These are phyloP conservation scores for Macrochelys suwanniensis DNA, from an alignment of 2,797 vertebrate species.

Conservation along the genomic window DNA sequence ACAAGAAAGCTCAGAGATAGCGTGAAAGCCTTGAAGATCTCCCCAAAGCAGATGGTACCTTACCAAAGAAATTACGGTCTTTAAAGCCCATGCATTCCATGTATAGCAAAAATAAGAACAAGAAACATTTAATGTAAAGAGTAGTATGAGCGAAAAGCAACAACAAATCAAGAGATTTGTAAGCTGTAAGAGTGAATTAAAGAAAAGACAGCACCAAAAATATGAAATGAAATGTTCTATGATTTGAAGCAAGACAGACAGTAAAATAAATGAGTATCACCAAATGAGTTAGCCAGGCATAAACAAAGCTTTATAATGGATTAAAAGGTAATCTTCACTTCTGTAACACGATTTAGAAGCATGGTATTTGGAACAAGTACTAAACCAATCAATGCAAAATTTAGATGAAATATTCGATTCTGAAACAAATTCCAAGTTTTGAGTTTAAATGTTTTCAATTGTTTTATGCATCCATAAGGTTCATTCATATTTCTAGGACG, in stretches of 20 bases:
- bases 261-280: neutral
- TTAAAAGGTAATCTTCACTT: neutral
- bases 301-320: neutral
- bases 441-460: neutral
- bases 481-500: neutral
- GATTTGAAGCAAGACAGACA: slow-evolving; percentile 62
- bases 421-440: neutral
- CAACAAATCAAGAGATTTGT: slow-evolving; percentile 66
- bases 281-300: neutral
- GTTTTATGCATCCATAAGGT: neutral
- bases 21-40: slow-evolving; percentile 64
- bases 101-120: slow-evolving; percentile 86
- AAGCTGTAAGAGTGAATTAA: slow-evolving; percentile 61
- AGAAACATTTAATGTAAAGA: slow-evolving; percentile 82
- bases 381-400: neutral
- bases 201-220: slow-evolving; percentile 63
- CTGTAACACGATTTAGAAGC: neutral
- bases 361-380: neutral
- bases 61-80: slow-evolving; percentile 93
- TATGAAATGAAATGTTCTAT: slow-evolving; percentile 54
- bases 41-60: slow-evolving; percentile 84
- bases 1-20: slow-evolving; percentile 40
- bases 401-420: neutral
- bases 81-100: slow-evolving; percentile 88
- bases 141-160: slow-evolving; percentile 73